Conservation (phyloP, 2,797 vertebrate species). For the Bovichtus variegatus region DNA sequence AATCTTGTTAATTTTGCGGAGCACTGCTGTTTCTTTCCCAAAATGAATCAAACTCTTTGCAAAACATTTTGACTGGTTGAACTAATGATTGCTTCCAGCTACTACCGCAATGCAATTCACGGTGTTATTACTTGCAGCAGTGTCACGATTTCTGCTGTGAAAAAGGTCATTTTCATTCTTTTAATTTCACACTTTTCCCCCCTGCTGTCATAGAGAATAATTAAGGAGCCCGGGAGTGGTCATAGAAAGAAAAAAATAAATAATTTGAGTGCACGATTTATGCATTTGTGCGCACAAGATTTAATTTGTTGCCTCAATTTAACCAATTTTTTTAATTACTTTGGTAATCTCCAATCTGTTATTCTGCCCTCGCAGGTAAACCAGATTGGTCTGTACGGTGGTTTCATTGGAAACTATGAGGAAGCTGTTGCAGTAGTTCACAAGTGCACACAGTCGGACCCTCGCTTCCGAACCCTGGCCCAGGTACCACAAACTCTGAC, state of each 20-base stretch:
- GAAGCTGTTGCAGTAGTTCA: conserved; percentile 79
- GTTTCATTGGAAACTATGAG: conserved; percentile 85
- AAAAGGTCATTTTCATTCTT: background rate
- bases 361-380: conserved; percentile 74
- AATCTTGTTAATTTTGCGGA: background rate
- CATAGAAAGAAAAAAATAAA: no score
- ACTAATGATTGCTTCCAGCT: background rate
- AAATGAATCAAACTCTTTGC: background rate
- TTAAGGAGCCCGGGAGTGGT: no score
- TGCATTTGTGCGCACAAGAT: no score
- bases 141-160: background rate
- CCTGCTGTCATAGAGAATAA: no score
- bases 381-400: conserved; percentile 83
- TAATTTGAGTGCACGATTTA: no score
- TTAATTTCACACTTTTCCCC: background rate
- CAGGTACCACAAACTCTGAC: conserved; percentile 66
- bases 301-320: no score
- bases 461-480: conserved; percentile 82
- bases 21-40: background rate
- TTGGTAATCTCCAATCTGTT: background rate
- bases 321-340: background rate
- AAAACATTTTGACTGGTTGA: background rate
- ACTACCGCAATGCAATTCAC: background rate
- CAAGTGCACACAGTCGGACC: conserved; percentile 77
- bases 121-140: background rate